A percentile compares a stretch with the other conserved stretches of the same genome.
phyloP scores from a whole-genome alignment of 2,113 vertebrate species.

The Echinops telfairi region DNA sequence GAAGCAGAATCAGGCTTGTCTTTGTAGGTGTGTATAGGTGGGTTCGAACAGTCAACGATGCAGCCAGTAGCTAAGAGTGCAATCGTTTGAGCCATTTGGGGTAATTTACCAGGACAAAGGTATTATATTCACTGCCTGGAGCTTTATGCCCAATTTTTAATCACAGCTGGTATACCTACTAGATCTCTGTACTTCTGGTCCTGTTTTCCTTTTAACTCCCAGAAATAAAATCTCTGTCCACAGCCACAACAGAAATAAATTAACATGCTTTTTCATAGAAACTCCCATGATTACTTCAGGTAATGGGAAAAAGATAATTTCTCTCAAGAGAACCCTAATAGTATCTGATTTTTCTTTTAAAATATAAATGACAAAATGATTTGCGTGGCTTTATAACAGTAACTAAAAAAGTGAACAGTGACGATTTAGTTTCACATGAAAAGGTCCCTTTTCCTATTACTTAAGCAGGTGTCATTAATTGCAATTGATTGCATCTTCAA shows the following conservation, averaged over 20 bases:
- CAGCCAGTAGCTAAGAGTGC: not conserved
- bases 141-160: not conserved
- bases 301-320: conserved; percentile 22
- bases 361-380: conserved; percentile 22
- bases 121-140: not conserved
- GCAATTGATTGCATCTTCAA: conserved; percentile 19
- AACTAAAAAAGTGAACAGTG: not conserved
- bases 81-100: not conserved
- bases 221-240: not conserved
- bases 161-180: not conserved
- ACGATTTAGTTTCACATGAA: not conserved
- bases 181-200: not conserved
- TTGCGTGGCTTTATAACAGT: conserved; percentile 36
- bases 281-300: not conserved
- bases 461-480: conserved; percentile 44
- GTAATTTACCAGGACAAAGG: not conserved
- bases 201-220: not conserved
- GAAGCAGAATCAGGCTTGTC: not conserved
- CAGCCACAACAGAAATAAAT: not conserved
- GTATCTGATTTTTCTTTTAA: not conserved
- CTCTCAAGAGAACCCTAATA: not conserved
- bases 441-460: conserved; percentile 10
- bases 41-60: not conserved
- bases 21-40: not conserved
- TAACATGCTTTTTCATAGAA: not conserved